These are phyloP conservation scores for Gallirallus australis DNA, from an alignment of 2,797 vertebrate genomes.

Conservation along the genomic window DNA sequence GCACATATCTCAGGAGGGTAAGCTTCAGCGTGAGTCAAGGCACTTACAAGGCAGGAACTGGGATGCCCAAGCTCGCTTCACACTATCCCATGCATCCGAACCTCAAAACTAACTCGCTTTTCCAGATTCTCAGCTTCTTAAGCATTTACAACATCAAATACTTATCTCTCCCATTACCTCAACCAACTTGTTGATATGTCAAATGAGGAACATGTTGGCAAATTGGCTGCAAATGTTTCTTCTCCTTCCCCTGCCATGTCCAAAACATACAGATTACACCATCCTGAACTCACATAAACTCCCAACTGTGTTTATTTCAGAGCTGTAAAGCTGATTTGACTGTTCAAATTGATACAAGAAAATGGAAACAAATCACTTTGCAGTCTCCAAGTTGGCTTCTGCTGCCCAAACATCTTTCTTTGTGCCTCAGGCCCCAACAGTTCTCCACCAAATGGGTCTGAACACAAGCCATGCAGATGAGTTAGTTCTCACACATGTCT, in stretches of 20 bases:
- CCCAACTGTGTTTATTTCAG: conserved; percentile 41
- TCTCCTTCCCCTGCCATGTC: conserved; percentile 9
- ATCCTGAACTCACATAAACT: conserved; percentile 35
- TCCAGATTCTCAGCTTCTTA: conserved; percentile 40
- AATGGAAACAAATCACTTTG: conserved; percentile 60
- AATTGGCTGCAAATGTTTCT: conserved; percentile 35
- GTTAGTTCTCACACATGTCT: not conserved
- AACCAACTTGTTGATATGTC: conserved; percentile 21
- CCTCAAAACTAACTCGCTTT: conserved; percentile 24
- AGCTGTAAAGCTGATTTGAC: conserved; percentile 30
- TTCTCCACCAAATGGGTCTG: not conserved
- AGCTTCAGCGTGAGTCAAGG: accelerated
- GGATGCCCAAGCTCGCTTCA: not conserved
- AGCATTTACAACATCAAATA: not conserved
- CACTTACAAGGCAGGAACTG: not conserved
- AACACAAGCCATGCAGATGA: not conserved
- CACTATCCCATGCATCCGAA: not conserved
- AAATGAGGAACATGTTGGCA: conserved; percentile 25
- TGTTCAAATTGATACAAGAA: conserved; percentile 31
- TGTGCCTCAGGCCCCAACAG: conserved; percentile 17
- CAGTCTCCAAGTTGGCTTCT: conserved; percentile 51
- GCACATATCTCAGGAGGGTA: not conserved
- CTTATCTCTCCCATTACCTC: conserved; percentile 63
- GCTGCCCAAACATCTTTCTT: conserved; percentile 44
- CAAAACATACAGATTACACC: conserved; percentile 43